Evolutionary conservation across 2,113 vertebrate genomes (phyloP), one percentile per base, ranked within the genome.

Genomic region (Jacana jacana): DNA sequence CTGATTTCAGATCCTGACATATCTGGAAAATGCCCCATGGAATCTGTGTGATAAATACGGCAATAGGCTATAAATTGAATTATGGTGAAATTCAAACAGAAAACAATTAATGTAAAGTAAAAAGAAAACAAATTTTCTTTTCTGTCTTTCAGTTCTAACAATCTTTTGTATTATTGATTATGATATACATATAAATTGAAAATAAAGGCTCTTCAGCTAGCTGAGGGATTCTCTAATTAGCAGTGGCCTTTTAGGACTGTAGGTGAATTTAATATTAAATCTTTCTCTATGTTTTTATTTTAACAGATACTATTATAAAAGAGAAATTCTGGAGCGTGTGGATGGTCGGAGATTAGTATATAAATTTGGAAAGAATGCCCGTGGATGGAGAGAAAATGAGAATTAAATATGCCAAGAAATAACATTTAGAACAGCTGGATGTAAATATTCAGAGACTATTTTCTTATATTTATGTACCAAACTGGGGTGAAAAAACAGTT

Each of bases 301-400:
- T 94, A 95, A n/a, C 98, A 99, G 99, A 97, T 99, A 99, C 88
- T 99, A 99, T 96, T 99, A 99, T 97, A 99, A 99, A 97, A 98
- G 99, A 90, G 99, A 99, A 97, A 99, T 99, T 95, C 97, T 99
- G 86, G 99, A 99, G 42, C 98, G 99, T 5, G 99, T 99, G 79
- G 99, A 99, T 51, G 99, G 99, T 72, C 98, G 99, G 72, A 98
- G 99, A 94, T 98, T 99, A 92, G 99, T 99, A 77, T 99, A 99
- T 97, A 99, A 99, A 97, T 99, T 99, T 97, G 99, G 99, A 95
- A 99, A 98, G 85, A 99, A 99, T 48, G 99, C 99, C 5, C 98
- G 98, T 94, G 99, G 99, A 23, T 99, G 99, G 99, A 99, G 97
- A 97, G 99, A 99, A 98, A 98, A 98, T 54, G 99, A 99, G 86